Percentiles rank a stretch among this genome's conserved stretches.
These are phyloP conservation scores for Alosa sapidissima DNA, from an alignment of 2,797 vertebrate species.

Conservation along the genomic window DNA sequence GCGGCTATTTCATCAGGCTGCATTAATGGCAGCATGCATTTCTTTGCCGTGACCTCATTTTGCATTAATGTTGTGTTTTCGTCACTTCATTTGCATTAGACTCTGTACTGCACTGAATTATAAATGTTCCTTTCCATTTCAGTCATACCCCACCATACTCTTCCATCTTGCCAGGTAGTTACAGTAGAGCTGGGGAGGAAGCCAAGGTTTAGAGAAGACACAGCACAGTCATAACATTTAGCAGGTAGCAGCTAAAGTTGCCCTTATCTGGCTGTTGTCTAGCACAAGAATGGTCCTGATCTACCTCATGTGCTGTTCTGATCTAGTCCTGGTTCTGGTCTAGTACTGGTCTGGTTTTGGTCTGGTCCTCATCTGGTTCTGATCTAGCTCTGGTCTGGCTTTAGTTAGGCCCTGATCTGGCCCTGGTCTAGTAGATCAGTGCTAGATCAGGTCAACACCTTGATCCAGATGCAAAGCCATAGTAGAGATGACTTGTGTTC, in stretches of 20 bases:
- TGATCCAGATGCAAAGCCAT: background rate
- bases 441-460: background rate
- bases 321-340: too few species aligned
- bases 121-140: background rate
- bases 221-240: background rate
- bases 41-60: constrained; percentile 34
- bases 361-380: background rate
- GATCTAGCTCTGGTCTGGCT: background rate
- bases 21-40: constrained; percentile 25
- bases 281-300: too few species aligned
- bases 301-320: too few species aligned
- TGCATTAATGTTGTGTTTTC: constrained; percentile 31
- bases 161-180: background rate
- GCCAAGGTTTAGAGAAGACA: background rate
- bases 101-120: constrained; percentile 27
- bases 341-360: background rate
- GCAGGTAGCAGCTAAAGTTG: background rate
- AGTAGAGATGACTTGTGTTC: background rate
- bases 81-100: constrained; percentile 23
- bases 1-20: constrained; percentile 38
- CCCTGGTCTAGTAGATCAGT: background rate
- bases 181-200: background rate
- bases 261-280: background rate
- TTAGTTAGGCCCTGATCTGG: background rate
- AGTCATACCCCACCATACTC: background rate